A percentile compares a stretch with the other conserved stretches of the same genome.
phyloP scores from a whole-genome alignment of 2,113 vertebrate species.

The Hemichromis elongatus region DNA sequence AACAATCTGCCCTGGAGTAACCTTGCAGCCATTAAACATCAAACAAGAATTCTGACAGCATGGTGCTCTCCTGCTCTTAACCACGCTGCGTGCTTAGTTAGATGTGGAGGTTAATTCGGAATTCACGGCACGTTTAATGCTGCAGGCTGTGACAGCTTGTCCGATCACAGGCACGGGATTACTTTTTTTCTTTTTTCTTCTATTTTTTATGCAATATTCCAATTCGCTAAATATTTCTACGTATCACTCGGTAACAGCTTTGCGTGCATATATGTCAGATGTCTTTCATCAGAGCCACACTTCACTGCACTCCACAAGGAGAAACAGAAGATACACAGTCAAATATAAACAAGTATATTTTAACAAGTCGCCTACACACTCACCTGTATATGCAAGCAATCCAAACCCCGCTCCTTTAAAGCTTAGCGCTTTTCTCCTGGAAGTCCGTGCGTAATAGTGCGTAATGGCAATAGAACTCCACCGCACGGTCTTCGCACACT shows the following conservation, averaged over 20 bases:
- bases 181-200: background rate
- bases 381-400: conserved; percentile 27
- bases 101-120: background rate
- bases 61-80: background rate
- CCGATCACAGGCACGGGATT: background rate
- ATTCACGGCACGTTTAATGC: background rate
- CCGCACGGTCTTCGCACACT: conserved; percentile 47
- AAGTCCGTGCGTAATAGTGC: conserved; percentile 55
- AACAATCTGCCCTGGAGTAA: conserved; percentile 49
- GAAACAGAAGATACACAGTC: background rate
- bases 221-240: background rate
- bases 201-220: background rate
- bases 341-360: background rate
- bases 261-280: background rate
- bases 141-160: background rate
- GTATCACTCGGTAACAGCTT: background rate
- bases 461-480: conserved; percentile 39
- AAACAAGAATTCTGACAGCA: conserved; percentile 24
- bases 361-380: background rate
- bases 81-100: background rate
- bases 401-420: background rate
- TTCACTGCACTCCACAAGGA: background rate
- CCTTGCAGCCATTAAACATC: conserved; percentile 11
- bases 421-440: background rate
- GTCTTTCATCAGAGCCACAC: background rate